Base-by-base conservation (phyloP, 2,113 vertebrate species). In the Neogobius melanostomus region DNA sequence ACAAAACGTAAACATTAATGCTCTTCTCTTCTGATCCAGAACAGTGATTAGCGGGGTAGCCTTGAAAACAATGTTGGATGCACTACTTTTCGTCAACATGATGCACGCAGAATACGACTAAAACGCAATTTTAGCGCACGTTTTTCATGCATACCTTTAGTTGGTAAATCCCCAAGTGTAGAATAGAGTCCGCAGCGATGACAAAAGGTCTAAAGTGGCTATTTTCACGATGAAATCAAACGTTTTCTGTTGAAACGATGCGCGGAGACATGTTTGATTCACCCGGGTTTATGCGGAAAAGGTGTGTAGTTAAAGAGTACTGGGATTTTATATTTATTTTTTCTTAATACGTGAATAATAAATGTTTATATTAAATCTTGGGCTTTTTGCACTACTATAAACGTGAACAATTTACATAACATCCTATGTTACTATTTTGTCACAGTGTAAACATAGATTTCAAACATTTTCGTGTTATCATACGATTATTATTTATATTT, bases 221-320 rank as follows among this genome's bases (percentile, higher is more conserved):
- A 8, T 61, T 44, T n/a, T 3, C 11, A 8, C 7, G 7, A 28
- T 12, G 11, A 16, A 9, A 44, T 28, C 53, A 21, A 44, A 61
- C 8, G 12, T n/a, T 64, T 64, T 42, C 53, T 11, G 1, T 28
- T 42, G 50, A 3, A 43, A 6, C 8, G 7, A 2, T 6, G 21
- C 7, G 7, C 9, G 11, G 42, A 45, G 11, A 11, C 36, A 46
- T 11, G 0, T 88, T 86, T 83, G 71, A 76, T 57, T 82, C 80
- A 43, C 84, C 72, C 66, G 84, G 82, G 64, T 16, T 21, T 21
- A 16, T 6, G 6, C 9, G 6, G 21, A 11, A 0, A 0, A 7
- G 12, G n/a, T 54, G 82, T 1, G 74, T 76, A 68, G 1, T 88
- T 85, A 43, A 76, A 0, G 0, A 4, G 15, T 1, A 1, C 68